A percentile compares a stretch with the other conserved stretches of the same genome.
Evolutionary conservation across 92 coral and sea anemone genomes (phyloP).

Genomic region (Chrysogorgia sp.): DNA sequence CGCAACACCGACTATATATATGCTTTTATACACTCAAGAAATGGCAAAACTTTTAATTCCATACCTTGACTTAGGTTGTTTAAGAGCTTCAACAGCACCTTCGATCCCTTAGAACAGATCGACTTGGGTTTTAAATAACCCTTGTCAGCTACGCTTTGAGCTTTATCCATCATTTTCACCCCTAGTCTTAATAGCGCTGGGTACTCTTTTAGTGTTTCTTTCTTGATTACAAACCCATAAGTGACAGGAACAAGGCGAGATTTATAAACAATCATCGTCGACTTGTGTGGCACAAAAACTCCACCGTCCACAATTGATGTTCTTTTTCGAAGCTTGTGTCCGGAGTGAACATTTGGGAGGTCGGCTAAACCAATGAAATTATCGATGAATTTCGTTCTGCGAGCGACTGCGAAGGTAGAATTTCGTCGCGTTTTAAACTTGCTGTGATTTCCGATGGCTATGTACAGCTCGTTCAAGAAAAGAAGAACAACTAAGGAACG

Average conservation of each 20-base stretch:
- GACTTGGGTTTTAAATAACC: conserved; percentile 1
- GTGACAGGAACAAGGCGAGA: conserved; percentile 37
- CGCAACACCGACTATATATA: not conserved
- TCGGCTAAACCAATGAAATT: conserved; percentile 18
- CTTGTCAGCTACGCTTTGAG: not conserved
- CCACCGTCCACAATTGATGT: conserved; percentile 38
- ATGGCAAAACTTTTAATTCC: not conserved
- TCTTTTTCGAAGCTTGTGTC: conserved; percentile 1
- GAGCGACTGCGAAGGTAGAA: too few relatives aligned
- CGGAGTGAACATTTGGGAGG: not conserved
- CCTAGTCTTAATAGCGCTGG: conserved; percentile 31
- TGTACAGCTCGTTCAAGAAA: not conserved
- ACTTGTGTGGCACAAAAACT: conserved; percentile 34
- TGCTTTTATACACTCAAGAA: not conserved
- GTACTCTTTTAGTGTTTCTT: conserved; percentile 22
- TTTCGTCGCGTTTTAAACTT: too few relatives aligned
- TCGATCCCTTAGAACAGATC: conserved; percentile 26
- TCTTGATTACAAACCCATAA: conserved; percentile 34
- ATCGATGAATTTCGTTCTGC: conserved; percentile 8
- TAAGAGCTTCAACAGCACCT: conserved; percentile 11
- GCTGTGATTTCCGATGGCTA: not conserved
- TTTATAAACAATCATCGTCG: conserved; percentile 30
- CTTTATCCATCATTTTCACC: conserved; percentile 32
- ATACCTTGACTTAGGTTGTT: conserved; percentile 24
- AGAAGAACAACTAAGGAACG: not conserved